Conservation (phyloP, 2,888 invertebrate species). For the Amphiduros pacificus region DNA sequence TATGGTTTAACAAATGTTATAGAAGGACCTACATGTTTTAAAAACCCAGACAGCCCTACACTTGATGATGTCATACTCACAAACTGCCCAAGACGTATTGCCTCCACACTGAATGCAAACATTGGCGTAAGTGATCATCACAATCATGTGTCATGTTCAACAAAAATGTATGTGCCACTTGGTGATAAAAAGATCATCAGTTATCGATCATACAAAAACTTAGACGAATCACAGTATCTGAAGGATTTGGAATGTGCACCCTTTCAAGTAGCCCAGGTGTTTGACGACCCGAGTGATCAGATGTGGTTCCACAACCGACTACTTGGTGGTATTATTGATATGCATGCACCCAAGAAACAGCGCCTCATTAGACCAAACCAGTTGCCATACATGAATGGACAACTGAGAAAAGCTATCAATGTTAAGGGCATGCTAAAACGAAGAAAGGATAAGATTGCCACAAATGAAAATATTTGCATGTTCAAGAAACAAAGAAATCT, state of each 20-base stretch:
- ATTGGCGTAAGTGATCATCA: background rate
- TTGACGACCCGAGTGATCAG: background rate
- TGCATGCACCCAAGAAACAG: background rate
- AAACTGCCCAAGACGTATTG: background rate
- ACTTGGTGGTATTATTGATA: background rate
- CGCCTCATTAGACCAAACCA: background rate
- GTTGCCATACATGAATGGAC: background rate
- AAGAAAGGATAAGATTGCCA: background rate
- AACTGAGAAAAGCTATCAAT: background rate
- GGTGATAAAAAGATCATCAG: background rate
- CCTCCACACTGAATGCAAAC: background rate
- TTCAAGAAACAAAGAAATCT: background rate
- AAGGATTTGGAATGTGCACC: too few relatives aligned
- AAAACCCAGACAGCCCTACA: background rate
- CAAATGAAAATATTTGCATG: background rate
- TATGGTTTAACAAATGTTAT: background rate
- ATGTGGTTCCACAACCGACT: background rate
- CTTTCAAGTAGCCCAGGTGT: too few relatives aligned
- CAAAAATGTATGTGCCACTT: background rate
- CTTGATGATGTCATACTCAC: background rate
- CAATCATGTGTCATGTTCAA: background rate
- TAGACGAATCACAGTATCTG: too few relatives aligned
- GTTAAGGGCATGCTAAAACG: background rate
- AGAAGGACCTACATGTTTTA: background rate
- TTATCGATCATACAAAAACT: background rate